Conservation (phyloP, 2,113 vertebrate genomes). For the Nothobranchius kuhntae region DNA sequence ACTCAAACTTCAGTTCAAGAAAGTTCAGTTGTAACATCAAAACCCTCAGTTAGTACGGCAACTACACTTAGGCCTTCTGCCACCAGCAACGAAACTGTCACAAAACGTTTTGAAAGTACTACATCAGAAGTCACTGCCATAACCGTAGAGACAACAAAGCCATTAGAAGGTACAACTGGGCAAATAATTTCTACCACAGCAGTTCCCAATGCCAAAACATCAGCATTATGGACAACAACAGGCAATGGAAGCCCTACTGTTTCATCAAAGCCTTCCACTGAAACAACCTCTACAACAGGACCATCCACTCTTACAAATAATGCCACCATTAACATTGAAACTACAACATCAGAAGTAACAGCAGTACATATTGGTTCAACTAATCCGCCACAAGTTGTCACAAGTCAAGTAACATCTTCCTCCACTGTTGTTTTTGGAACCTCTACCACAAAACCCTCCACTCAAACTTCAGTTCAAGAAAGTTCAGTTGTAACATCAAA, state of each 20-base stretch:
- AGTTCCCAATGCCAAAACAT: conserved; percentile 4
- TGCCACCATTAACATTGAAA: neutral
- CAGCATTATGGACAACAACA: neutral
- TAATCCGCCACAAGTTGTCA: neutral
- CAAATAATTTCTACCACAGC: conserved; percentile 1
- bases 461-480: neutral
- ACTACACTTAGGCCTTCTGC: no score
- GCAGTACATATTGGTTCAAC: neutral
- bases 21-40: neutral
- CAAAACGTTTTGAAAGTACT: no score
- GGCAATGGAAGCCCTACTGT: neutral
- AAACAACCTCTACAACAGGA: neutral
- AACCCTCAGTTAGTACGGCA: neutral
- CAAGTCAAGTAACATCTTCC: neutral
- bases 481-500: neutral
- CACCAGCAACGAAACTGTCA: no score
- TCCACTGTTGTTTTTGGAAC: neutral
- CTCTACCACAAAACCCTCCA: no score
- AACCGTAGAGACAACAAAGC: neutral
- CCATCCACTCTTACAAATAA: neutral
- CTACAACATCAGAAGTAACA: neutral
- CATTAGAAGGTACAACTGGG: neutral
- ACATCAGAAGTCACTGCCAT: neutral
- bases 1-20: neutral
- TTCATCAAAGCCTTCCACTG: neutral